Percentiles rank a stretch among this genome's conserved stretches.
These are phyloP conservation scores for Parambassis ranga DNA, from an alignment of 2,797 vertebrate species.

Conservation along the genomic window DNA sequence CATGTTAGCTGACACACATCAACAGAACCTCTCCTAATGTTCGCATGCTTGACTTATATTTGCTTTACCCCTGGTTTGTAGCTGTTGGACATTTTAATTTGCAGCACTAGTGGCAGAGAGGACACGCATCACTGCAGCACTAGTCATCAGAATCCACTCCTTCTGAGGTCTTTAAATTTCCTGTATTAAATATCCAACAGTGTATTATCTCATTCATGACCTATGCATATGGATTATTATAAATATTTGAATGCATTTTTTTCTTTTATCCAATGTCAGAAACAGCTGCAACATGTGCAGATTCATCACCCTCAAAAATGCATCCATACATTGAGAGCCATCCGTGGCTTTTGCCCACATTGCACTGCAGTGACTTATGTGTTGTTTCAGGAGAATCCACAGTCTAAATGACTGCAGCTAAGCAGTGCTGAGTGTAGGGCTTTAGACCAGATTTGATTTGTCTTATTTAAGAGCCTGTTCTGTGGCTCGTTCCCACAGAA, in stretches of 20 bases:
- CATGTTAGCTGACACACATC: slow-evolving; percentile 30
- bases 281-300: slow-evolving; percentile 40
- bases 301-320: slow-evolving; percentile 16
- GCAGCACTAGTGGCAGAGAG: slow-evolving; percentile 26
- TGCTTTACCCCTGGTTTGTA: slow-evolving; percentile 31
- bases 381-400: slow-evolving; percentile 56
- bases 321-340: slow-evolving; percentile 15
- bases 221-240: background rate
- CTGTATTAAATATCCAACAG: background rate
- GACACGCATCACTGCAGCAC: slow-evolving; percentile 17
- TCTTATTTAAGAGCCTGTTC: slow-evolving; percentile 59
- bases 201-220: background rate
- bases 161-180: no score
- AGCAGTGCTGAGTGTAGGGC: slow-evolving; percentile 49
- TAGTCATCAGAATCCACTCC: no score
- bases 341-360: slow-evolving; percentile 35
- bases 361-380: slow-evolving; percentile 42
- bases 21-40: slow-evolving; percentile 25
- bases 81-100: slow-evolving; percentile 46
- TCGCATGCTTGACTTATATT: slow-evolving; percentile 34
- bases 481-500: slow-evolving; percentile 68
- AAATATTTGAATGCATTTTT: background rate
- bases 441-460: slow-evolving; percentile 63
- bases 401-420: slow-evolving; percentile 58
- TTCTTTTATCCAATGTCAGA: background rate